These are phyloP conservation scores for Lepidotrigona ventralis DNA, from an alignment of 1,140 invertebrate species.

Conservation along the genomic window DNA sequence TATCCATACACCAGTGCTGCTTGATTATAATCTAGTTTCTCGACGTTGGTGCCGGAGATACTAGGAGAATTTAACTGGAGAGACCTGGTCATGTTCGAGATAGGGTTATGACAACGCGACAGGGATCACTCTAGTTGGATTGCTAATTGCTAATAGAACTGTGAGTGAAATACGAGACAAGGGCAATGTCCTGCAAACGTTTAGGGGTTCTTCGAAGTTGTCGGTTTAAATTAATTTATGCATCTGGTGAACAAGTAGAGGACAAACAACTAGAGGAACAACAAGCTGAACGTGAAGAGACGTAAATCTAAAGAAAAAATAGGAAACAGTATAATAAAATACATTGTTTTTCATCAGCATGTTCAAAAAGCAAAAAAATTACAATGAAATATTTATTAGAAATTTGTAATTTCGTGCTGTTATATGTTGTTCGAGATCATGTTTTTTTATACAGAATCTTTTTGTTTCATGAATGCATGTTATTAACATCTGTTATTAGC, in stretches of 20 bases:
- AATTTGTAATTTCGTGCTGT: no score
- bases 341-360: no score
- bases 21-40: conserved; percentile 48
- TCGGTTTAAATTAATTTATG: background rate
- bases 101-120: conserved; percentile 54
- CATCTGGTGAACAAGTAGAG: background rate
- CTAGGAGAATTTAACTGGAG: conserved; percentile 28
- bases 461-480: background rate
- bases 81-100: conserved; percentile 50
- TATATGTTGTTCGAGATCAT: no score
- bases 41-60: conserved; percentile 21
- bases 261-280: no score
- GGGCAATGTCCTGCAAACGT: conserved; percentile 6
- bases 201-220: background rate
- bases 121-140: conserved; percentile 54
- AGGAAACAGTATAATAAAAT: no score
- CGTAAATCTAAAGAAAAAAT: no score
- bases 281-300: background rate
- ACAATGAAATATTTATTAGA: no score
- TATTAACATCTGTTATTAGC: no score
- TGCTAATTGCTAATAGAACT: conserved; percentile 61
- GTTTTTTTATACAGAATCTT: no score
- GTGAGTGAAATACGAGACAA: conserved; percentile 42
- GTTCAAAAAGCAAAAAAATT: no score
- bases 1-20: conserved; percentile 17